Evolutionary conservation across 2,888 invertebrate genomes (phyloP), one percentile per base, ranked within the genome.

Genomic region (Tetragonisca angustula): DNA sequence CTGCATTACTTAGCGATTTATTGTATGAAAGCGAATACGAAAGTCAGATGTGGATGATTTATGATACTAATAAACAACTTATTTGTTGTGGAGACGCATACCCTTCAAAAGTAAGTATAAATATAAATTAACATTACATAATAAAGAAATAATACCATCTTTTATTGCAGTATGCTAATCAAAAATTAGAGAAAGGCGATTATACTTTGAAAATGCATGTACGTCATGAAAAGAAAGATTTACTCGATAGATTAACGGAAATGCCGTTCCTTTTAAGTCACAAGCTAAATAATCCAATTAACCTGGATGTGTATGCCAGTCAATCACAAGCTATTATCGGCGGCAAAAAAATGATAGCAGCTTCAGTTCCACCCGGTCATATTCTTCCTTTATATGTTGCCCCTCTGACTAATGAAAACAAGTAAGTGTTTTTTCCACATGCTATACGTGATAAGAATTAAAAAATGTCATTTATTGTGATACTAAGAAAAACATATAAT

Each of bases 21-120:
- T 95, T 99, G 62, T 99, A 99, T 94, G 99, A 99, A 95, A 98
- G 97, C 0, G 99, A 99, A 95, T 98, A 97, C 94, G 99, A 99
- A 95, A 97, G 98, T 13, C 99, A 99, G 95, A 95, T 99, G 94
- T 99, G 99, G 99, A 98, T 99, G 97, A 92, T 99, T 84, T 99
- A 97, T 95, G 98, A 99, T 95, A 95, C 95, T 79, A 98, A 98
- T 94, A 99, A 99, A 95, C 97, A 98, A 92, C 96, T 97, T 79
- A 94, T 99, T 90, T 96, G 96, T 73, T 96, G 97, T 85, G 99
- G 99, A 0, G 99, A 99, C 94, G 98, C 99, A 3, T 98, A 98
- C 94, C 98, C 98, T 0, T 96, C 96, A 36, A 97, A 97, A 95
- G 97, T 97, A 94, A 94, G 89, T 70, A 64, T 54, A 19, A 54